Base-by-base conservation (phyloP, 2,797 vertebrate genomes). In the Sparidentex hasta region DNA sequence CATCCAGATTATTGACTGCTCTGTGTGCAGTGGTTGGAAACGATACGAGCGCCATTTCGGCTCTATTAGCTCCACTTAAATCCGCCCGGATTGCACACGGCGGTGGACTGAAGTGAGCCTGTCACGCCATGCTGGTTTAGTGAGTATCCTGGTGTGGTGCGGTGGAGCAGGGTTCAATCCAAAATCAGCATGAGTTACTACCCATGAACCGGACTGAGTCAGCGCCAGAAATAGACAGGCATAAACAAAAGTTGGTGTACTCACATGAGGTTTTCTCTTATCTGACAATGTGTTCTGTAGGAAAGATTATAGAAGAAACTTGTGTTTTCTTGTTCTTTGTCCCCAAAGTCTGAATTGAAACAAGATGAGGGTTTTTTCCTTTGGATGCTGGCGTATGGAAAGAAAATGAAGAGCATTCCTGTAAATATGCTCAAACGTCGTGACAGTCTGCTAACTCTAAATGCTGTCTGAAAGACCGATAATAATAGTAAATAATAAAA, bases 181-280 rank as follows among this genome's bases (percentile, higher is more conserved):
- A 74, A 78, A 80, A 62, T 82, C 76, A 66, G 77, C 69, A 76
- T 68, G 71, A 78, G 48, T 29, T 72, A 43, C 57, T 69, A 54
- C 25, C 46, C 68, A 46, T 68, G 64, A 66, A 76, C 21, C 7
- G 27, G 67, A 65, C 41, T 11, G 58, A 65, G 46, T 1, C 55
- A 55, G 29, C 61, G 51, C 7, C 55, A 64, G 55, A 71, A 61
- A 74, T 27, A 81, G 71, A 44, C 38, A 4, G 46, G 52, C 23
- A 38, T 38, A 65, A 69, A 77, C 70, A 78, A 51, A 61, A 71
- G 63, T 5, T 29, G 68, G 44, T 56, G 65, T 55, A 48, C 61
- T 52, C 16, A 48, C 27, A 7, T 66, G 47, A 14, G 11, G 14
- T 21, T 41, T 43, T 21, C 4, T 69, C 20, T 51, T 58, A 5